These are phyloP conservation scores for Catagonus wagneri DNA, from an alignment of 2,113 vertebrate genomes.

Conservation along the genomic window DNA sequence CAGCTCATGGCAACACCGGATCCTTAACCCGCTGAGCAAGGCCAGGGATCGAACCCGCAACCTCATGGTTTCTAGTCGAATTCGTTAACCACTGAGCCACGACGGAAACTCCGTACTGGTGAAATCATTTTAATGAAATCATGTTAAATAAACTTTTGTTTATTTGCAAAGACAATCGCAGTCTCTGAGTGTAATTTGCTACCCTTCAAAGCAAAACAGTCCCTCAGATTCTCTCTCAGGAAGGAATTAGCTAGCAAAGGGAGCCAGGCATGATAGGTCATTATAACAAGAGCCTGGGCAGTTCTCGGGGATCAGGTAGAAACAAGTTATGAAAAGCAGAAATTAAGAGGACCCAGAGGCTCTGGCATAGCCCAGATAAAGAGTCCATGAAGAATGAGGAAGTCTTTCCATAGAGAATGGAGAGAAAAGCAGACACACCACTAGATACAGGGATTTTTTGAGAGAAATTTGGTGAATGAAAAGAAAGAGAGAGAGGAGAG, in stretches of 20 bases:
- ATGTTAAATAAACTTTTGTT: background rate
- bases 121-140: background rate
- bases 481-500: too few relatives aligned
- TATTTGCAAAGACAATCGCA: background rate
- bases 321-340: background rate
- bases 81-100: too few relatives aligned
- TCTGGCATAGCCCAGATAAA: background rate
- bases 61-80: too few relatives aligned
- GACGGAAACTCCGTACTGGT: too few relatives aligned
- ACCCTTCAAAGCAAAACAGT: background rate
- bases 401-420: background rate
- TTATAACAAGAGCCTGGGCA: background rate
- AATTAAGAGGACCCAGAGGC: background rate
- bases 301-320: background rate
- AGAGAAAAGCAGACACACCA: background rate
- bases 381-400: background rate
- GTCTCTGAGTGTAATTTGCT: background rate
- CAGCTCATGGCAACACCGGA: too few relatives aligned
- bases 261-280: background rate
- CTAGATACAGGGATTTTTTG: background rate
- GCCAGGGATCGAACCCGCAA: too few relatives aligned
- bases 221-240: background rate
- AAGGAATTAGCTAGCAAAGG: background rate
- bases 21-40: too few relatives aligned
- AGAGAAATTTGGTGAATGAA: background rate